These are phyloP conservation scores for Lordiphosa clarofinis DNA, from an alignment of 1,140 invertebrate genomes.

Conservation along the genomic window DNA sequence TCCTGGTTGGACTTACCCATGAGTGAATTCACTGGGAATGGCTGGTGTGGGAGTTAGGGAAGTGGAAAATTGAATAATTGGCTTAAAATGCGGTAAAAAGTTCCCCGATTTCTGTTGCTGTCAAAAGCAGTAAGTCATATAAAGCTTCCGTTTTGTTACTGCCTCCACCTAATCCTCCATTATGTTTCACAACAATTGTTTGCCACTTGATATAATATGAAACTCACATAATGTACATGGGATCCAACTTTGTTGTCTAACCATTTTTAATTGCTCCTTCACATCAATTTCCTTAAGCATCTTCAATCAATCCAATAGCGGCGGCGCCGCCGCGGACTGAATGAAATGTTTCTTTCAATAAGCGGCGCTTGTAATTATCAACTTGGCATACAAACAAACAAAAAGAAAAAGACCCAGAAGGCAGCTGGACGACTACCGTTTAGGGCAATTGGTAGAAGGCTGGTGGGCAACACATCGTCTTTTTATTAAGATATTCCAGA, in stretches of 20 bases:
- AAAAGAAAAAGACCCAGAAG: conserved; percentile 34
- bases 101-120: background rate
- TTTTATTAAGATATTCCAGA: conserved; percentile 32
- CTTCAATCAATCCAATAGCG: conserved; percentile 50
- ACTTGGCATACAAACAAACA: conserved; percentile 16
- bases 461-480: conserved; percentile 19
- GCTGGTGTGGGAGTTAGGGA: no score
- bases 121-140: no score
- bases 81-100: background rate
- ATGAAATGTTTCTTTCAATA: conserved; percentile 51
- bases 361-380: conserved; percentile 74
- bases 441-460: conserved; percentile 65
- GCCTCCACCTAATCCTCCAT: conserved; percentile 57
- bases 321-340: conserved; percentile 38
- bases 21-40: conserved; percentile 36
- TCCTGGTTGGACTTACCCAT: conserved; percentile 37
- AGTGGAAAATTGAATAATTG: no score
- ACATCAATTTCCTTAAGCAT: conserved; percentile 18
- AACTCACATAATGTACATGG: conserved; percentile 26
- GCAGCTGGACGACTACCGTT: conserved; percentile 70
- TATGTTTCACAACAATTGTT: conserved; percentile 46
- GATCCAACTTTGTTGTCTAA: conserved; percentile 54
- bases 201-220: conserved; percentile 42
- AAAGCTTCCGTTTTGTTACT: conserved; percentile 37
- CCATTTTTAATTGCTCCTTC: conserved; percentile 63